Percentiles rank a stretch among this genome's conserved stretches.
These are phyloP conservation scores for Darevskia mixta DNA, from an alignment of 2,797 vertebrate species.

Conservation along the genomic window DNA sequence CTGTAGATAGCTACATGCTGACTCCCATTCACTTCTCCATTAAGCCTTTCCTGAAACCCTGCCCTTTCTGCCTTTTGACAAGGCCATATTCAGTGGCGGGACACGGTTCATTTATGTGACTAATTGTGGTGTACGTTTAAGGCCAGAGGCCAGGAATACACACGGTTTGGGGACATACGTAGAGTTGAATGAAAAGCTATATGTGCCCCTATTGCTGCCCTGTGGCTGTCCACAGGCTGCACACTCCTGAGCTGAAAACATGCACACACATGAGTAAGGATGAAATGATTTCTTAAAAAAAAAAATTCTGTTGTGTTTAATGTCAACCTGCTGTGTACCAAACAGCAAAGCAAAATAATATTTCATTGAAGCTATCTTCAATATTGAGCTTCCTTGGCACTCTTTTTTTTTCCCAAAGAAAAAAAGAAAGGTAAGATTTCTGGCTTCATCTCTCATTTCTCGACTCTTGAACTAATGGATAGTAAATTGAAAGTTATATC, in stretches of 20 bases:
- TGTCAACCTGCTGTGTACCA: conserved; percentile 70
- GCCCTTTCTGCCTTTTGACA: background rate
- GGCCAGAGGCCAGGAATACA: background rate
- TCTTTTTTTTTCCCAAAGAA: conserved; percentile 39
- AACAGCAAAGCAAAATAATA: conserved; percentile 75
- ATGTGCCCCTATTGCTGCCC: background rate
- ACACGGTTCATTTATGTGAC: background rate
- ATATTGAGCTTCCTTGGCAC: conserved; percentile 75
- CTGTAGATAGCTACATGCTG: background rate
- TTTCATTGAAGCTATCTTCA: conserved; percentile 74
- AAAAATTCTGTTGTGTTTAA: conserved; percentile 64
- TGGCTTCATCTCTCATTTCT: conserved; percentile 72
- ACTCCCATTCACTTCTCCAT: background rate
- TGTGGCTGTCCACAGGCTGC: background rate
- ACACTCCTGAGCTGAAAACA: background rate
- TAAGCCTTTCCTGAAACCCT: background rate
- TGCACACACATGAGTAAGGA: conserved; percentile 30
- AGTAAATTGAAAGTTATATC: conserved; percentile 80
- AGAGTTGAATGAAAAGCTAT: background rate
- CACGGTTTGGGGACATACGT: background rate
- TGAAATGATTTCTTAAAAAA: conserved; percentile 55
- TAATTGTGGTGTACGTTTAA: background rate
- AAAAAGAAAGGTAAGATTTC: conserved; percentile 74
- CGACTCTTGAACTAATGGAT: conserved; percentile 78
- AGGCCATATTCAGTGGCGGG: background rate